Conservation (phyloP, 2,113 vertebrate genomes). For the Ictalurus punctatus region DNA sequence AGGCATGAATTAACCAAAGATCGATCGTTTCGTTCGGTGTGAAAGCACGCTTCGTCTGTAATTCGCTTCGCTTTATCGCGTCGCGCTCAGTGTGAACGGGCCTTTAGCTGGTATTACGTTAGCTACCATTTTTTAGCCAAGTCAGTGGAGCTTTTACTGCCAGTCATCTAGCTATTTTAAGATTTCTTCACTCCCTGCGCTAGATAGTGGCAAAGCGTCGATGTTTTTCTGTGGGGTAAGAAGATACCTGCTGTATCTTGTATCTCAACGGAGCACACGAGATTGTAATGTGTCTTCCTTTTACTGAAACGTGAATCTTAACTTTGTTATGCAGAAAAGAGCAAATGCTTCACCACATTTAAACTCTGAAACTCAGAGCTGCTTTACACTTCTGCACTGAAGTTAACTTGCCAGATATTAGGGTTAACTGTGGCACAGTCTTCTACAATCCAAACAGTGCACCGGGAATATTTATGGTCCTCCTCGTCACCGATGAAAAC, state of each 20-base stretch:
- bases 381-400: not conserved
- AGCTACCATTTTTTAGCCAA: not conserved
- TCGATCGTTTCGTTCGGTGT: too few relatives aligned
- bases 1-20: too few relatives aligned
- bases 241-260: slow-evolving; percentile 19
- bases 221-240: slow-evolving; percentile 23
- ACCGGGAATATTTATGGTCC: not conserved
- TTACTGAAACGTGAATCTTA: not conserved
- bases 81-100: too few relatives aligned
- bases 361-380: not conserved
- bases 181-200: not conserved
- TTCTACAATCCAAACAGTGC: not conserved
- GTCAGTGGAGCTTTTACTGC: not conserved
- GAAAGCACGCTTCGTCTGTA: too few relatives aligned
- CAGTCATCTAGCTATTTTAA: not conserved
- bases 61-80: too few relatives aligned
- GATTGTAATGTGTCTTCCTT: slow-evolving; percentile 46
- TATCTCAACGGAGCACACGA: slow-evolving; percentile 46
- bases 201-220: not conserved
- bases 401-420: not conserved
- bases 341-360: not conserved
- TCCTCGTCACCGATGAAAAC: not conserved
- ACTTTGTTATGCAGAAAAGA: not conserved
- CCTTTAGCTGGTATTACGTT: not conserved
- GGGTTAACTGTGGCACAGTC: not conserved